Evolutionary conservation across 1,140 invertebrate species (phyloP), one percentile per base, ranked within the genome.

Genomic region (Thaumetopoea pityocampa): DNA sequence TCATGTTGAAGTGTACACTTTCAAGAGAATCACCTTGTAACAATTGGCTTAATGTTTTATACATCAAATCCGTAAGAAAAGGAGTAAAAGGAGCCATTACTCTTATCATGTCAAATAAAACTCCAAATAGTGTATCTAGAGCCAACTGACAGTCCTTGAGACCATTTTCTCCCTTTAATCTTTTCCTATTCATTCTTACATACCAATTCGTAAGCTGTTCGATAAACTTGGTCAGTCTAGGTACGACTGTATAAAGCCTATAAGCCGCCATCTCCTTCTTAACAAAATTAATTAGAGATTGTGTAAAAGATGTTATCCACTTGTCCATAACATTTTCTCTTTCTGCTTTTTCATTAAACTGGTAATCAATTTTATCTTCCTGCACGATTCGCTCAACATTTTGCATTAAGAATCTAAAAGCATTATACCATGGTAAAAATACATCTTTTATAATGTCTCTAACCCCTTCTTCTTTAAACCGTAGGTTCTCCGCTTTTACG

Each of bases 181-280:
- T 89, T 64, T 92, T 94, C 33, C 98, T 89, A 76, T 99, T 99
- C 90, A 99, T 95, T 40, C 98, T 88, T 4, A 99, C 96, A 74
- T 99, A 99, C 96, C 97, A 99, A 76, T 99, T 99, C 3, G 97
- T 99, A 2, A 99, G 88, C 69, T 98, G 94, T 67, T 99, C 97
- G 52, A 99, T 96, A 78, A 97, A 99, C 72, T 97, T 97, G 0
- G 98, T 93, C 6, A 99, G 84, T 27, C 91, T 87, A 1, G 98
- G 97, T 12, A 98, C 92, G 5, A 99, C 98, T 0, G 96, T 99
- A 71, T 99, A 99, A 11, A 99, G 80, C 30, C 93, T 90, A 71
- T 99, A 99, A 2, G 92, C 92, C 66, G 89, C 89, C 98, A 99
- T 99, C 86, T 99, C 98, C 43, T 90, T 87, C 27, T 92, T 91